Conservation (phyloP, 2,797 vertebrate genomes). For the Neolamprologus multifasciatus region DNA sequence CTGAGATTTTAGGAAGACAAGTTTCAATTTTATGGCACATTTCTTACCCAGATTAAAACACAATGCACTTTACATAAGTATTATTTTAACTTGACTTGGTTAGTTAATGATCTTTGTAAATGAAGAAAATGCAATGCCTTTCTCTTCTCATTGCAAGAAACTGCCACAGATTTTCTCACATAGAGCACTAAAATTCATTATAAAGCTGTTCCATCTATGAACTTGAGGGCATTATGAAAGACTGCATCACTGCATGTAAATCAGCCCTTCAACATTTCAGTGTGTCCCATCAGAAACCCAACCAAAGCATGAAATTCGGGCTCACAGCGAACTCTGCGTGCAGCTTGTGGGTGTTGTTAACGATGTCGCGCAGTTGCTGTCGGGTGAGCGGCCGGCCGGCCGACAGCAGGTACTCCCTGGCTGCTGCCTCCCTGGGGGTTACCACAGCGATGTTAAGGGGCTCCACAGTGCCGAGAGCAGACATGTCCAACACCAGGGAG, state of each 20-base stretch:
- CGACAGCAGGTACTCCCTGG: slow-evolving; percentile 87
- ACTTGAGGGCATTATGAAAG: neutral
- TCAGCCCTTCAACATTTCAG: neutral
- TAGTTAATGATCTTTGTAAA: neutral
- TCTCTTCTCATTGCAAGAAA: neutral
- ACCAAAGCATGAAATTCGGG: neutral
- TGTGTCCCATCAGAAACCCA: neutral
- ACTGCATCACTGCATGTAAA: neutral
- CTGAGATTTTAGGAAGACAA: slow-evolving; percentile 59
- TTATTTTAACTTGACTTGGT: neutral
- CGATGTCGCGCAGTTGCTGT: slow-evolving; percentile 78
- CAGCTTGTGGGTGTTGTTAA: slow-evolving; percentile 82
- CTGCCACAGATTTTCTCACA: neutral
- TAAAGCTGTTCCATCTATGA: neutral
- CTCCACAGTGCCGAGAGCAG: slow-evolving; percentile 83
- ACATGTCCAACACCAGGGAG: slow-evolving; percentile 94
- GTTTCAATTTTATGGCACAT: neutral
- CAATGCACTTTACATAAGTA: neutral
- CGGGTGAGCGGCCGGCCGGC: slow-evolving; percentile 81
- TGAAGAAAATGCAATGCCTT: neutral
- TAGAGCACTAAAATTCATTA: neutral
- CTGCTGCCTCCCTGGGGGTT: slow-evolving; percentile 83
- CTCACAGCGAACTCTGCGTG: slow-evolving; percentile 92
- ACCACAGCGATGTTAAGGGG: slow-evolving; percentile 78
- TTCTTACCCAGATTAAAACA: neutral